Evolutionary conservation across 37 sponge, comb jelly and placozoan species (phyloP), one percentile per base, ranked within the genome.

Genomic region (Aphrocallistes beatrix): DNA sequence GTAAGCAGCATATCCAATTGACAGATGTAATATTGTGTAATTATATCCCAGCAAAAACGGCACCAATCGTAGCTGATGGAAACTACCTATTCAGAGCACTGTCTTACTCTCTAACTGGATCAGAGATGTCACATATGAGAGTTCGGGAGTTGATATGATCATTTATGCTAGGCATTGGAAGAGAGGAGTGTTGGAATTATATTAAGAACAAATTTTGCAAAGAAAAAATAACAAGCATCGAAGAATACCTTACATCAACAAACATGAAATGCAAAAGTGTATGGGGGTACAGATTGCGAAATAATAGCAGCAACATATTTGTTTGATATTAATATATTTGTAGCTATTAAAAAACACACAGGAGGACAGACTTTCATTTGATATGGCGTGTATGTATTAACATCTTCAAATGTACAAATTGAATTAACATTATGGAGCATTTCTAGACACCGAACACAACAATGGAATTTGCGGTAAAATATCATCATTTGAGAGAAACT

Each of bases 231-330:
- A 13, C n/a, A 60, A 30, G n/a, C n/a, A 60, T 60, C 3, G 21
- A 32, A 60, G 75, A 30, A 60, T 60, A 60, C 75, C 75, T 60
- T 28, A 6, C 75, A 60, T 60, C 75, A 60, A 60, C 75, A 13
- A 60, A 32, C 21, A 60, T 60, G 75, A 60, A 6, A 13, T 19
- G 21, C n/a, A 6, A 60, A 60, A 25, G n/a, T 60, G n/a, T 28
- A 60, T 60, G 75, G 75, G n/a, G 75, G 75, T 28, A 60, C 75
- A 60, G 75, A 60, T 60, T 60, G 75, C 21, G 75, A 60, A 60
- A 60, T 60, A 60, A 60, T 60, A 30, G 75, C 21, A 6, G 75
- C 75, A 8, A 30, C 75, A 13, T 32, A 60, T 13, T 60, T 60
- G 21, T 60, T 60, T 60, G 75, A 30, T 32, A 13, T 60, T 25